Conservation (phyloP, 1,140 invertebrate species). For the Cotesia chilonis region DNA sequence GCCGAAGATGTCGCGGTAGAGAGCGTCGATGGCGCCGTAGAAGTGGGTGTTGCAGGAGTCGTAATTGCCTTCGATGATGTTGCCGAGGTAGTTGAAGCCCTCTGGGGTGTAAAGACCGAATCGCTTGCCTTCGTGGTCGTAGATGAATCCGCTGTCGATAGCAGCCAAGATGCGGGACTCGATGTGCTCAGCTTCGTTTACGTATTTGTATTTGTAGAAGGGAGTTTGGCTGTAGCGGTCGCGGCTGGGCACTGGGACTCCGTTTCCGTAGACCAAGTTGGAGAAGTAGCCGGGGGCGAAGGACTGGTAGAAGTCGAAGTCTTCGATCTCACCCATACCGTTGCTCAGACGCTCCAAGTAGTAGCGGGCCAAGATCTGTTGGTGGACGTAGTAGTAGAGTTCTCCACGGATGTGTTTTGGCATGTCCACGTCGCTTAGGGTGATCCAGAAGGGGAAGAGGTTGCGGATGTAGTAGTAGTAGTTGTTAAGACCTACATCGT, state of each 20-base stretch:
- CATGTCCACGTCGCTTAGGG: slow-evolving; percentile 65
- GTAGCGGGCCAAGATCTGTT: slow-evolving; percentile 73
- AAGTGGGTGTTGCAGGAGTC: slow-evolving; percentile 73
- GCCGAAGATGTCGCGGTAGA: slow-evolving; percentile 57
- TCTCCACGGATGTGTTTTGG: slow-evolving; percentile 69
- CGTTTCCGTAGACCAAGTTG: slow-evolving; percentile 72
- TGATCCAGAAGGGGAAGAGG: slow-evolving; percentile 73
- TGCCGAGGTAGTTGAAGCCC: slow-evolving; percentile 71
- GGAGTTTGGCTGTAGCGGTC: slow-evolving; percentile 55
- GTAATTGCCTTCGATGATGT: slow-evolving; percentile 73
- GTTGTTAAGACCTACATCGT: slow-evolving; percentile 75
- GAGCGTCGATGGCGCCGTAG: slow-evolving; percentile 66
- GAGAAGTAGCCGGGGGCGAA: slow-evolving; percentile 73
- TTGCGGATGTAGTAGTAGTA: slow-evolving; percentile 77
- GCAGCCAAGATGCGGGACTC: slow-evolving; percentile 64
- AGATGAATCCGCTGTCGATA: slow-evolving; percentile 72
- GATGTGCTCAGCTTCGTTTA: slow-evolving; percentile 52
- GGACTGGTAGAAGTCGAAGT: slow-evolving; percentile 68
- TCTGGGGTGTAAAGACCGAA: slow-evolving; percentile 54
- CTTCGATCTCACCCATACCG: slow-evolving; percentile 68
- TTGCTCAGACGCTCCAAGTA: slow-evolving; percentile 73
- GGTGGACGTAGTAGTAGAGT: slow-evolving; percentile 69
- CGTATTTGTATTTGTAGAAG: slow-evolving; percentile 53
- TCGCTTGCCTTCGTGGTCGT: slow-evolving; percentile 56
- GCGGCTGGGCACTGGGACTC: slow-evolving; percentile 70